A percentile compares a stretch with the other conserved stretches of the same genome.
These are phyloP conservation scores for Danaus plexippus DNA, from an alignment of 1,140 invertebrate genomes.

Conservation along the genomic window DNA sequence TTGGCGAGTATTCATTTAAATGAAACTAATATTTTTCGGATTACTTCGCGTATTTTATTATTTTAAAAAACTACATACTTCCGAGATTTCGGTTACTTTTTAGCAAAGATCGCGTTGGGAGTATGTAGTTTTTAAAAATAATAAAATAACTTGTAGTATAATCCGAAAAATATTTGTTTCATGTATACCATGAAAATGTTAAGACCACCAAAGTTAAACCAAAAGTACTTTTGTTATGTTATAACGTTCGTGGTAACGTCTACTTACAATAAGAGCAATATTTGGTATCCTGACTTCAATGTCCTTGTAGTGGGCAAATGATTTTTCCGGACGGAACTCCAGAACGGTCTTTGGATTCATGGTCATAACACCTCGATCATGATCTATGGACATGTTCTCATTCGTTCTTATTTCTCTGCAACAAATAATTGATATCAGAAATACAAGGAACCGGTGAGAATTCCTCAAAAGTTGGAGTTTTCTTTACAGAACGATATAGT, in stretches of 20 bases:
- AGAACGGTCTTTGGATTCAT: slow-evolving; percentile 41
- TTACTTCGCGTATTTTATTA: too few relatives aligned
- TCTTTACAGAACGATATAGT: slow-evolving; percentile 5
- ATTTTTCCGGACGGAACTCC: slow-evolving; percentile 37
- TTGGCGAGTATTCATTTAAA: too few relatives aligned
- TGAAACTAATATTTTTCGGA: too few relatives aligned
- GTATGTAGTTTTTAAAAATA: too few relatives aligned
- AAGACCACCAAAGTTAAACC: neutral
- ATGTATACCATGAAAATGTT: slow-evolving; percentile 1
- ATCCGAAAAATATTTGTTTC: too few relatives aligned
- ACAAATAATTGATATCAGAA: slow-evolving; percentile 11
- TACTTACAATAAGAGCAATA: slow-evolving; percentile 52
- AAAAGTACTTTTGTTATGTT: too few relatives aligned
- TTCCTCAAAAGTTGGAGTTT: neutral
- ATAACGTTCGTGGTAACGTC: too few relatives aligned
- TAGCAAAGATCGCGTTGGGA: too few relatives aligned
- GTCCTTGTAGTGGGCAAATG: slow-evolving; percentile 38
- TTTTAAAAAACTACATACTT: too few relatives aligned
- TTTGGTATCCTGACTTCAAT: slow-evolving; percentile 39
- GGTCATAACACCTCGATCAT: slow-evolving; percentile 37
- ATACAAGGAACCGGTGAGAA: neutral
- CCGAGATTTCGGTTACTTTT: too few relatives aligned
- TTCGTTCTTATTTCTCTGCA: slow-evolving; percentile 51
- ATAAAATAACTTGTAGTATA: too few relatives aligned
- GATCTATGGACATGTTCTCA: slow-evolving; percentile 44